Base-by-base conservation (phyloP, 2,888 invertebrate species). In the Yponomeuta cagnagella region DNA sequence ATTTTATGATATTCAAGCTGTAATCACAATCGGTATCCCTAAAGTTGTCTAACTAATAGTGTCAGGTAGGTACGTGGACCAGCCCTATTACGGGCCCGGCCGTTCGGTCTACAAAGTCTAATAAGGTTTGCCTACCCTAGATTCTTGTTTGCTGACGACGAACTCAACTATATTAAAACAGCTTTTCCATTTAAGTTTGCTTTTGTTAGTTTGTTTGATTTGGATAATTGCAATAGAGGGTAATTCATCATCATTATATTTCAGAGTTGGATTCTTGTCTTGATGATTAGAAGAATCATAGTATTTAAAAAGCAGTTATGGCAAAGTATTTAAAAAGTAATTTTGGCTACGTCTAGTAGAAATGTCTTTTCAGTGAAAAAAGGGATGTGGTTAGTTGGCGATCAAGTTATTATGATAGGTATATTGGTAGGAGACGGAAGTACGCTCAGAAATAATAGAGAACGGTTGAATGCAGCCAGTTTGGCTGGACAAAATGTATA, bases 101-200 rank as follows among this genome's bases (percentile, higher is more conserved):
- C 52, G 52, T 4, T 63, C 63, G 52, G 30, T 58, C n/a, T 30
- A 69, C 69, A 63, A 31, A 31, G 15, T 69, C 58, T 70, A 37
- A 68, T 67, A 48, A 58, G 48, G 70, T 70, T 72, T 70, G 37
- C 66, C 43, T 68, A 48, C 31, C 72, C 73, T 71, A 72, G 67
- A 72, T 71, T 70, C 63, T 71, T 73, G 72, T 73, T 73, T 72
- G 70, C 71, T 63, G 65, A 37, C 48, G 43, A 23, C 43, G 58
- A 68, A 48, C 68, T 12, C 37, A 52, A 68, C 52, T 33, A 58
- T 52, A 23, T 23, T 69, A 30, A 69, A 69, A 69, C 52, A 52
- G 43, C 30, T 68, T 68, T 43, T 48, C 33, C n/a, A 69, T 23
- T 52, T 69, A 69, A 69, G n/a, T 69, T 30, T 69, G 48, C 30